Base-by-base conservation (phyloP, 1,140 invertebrate genomes). In the Drosophila willistoni region DNA sequence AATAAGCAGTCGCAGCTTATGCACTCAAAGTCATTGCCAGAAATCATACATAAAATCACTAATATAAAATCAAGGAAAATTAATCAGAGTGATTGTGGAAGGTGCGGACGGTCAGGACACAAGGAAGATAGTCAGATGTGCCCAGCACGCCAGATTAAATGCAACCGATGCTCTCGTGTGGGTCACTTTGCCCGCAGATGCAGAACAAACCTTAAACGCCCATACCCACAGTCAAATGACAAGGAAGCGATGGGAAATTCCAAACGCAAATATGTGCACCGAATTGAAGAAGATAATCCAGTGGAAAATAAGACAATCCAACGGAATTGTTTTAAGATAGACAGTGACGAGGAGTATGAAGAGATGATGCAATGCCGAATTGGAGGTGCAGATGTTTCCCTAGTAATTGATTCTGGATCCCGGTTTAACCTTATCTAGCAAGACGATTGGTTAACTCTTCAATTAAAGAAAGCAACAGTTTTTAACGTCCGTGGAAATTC, bases 151-250 rank as follows among this genome's bases (percentile, higher is more conserved):
- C 47, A 64, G 5, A 12, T 14, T 25, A 54, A 54, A 34, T 64
- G 63, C 33, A 64, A 54, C 10, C 47, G 25, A 55, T 64, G 63
- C 17, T 64, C 63, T 47, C 25, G 47, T 17, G 25, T 64, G 3
- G 63, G 63, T n/a, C 63, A 54, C n/a, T 44, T 25, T 64, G 41
- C 19, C 22, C 14, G 25, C 4, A 64, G 14, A 29, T 64, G 62
- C 44, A 10, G 62, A 14, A 44, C 39, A 12, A 54, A 13, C 9
- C 29, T 36, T n/a, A 62, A 62, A 39, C 29, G 60, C 14, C 17
- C 14, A 41, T 39, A 42, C 12, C 60, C 29, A 41, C 36, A 39
- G 39, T 34, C 14, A 13, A 7, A 2, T 34, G 33, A 57, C n/a
- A 57, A 17, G 10, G 55, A 36, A 12, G 56, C 56, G 7, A 34